Conservation (phyloP, 2,888 invertebrate genomes). For the Lutraria lutraria region DNA sequence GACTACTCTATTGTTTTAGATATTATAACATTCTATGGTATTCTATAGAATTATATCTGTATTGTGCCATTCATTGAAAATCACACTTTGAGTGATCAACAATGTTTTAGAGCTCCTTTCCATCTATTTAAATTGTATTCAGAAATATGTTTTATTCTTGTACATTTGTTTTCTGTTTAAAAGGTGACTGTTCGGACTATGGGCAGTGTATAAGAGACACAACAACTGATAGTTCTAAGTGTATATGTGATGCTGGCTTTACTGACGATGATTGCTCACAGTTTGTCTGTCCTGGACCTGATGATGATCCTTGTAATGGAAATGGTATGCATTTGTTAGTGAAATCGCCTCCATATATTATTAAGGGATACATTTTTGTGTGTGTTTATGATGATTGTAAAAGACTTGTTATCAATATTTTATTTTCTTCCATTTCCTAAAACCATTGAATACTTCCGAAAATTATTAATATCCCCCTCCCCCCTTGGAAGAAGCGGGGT, state of each 20-base stretch:
- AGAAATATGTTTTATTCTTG: background rate
- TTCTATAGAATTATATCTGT: background rate
- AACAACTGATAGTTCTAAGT: constrained; percentile 63
- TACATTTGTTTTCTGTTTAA: background rate
- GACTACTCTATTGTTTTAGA: background rate
- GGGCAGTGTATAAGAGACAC: constrained; percentile 68
- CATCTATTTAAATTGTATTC: no score
- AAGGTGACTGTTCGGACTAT: constrained; percentile 74
- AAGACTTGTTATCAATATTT: no score
- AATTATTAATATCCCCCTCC: no score
- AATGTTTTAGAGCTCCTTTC: no score
- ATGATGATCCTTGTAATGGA: constrained; percentile 64
- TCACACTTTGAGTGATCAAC: no score
- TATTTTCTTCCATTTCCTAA: no score
- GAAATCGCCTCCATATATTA: background rate
- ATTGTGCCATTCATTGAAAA: no score
- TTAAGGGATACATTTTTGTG: no score
- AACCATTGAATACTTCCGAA: no score
- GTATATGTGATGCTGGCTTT: constrained; percentile 76
- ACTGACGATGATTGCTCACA: constrained; percentile 72
- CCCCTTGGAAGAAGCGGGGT: no score
- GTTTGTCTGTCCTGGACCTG: constrained; percentile 73
- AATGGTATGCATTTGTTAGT: constrained; percentile 67
- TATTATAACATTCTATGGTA: background rate
- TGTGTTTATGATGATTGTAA: no score